Evolutionary conservation across 2,888 invertebrate genomes (phyloP).

Genomic region (Cremastobaeus sp.): DNA sequence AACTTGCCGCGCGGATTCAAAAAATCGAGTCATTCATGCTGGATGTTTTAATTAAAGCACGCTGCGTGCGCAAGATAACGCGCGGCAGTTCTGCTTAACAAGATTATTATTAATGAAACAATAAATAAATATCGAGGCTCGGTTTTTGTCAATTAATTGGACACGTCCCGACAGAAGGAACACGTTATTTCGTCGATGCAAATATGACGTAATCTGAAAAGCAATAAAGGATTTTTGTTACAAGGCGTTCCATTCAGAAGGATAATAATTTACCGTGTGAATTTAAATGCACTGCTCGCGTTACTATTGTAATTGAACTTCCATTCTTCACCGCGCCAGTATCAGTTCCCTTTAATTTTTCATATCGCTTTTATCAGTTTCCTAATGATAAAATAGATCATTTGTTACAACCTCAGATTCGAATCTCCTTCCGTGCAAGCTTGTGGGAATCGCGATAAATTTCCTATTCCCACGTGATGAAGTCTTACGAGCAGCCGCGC

Average conservation of each 20-base stretch:
- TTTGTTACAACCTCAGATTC: constrained; percentile 13
- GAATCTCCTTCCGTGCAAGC: background rate
- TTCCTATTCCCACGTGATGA: constrained; percentile 49
- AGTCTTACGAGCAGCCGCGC: constrained; percentile 27
- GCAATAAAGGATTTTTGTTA: background rate
- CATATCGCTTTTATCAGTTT: too few relatives aligned
- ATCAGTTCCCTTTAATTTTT: too few relatives aligned
- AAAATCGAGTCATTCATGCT: too few relatives aligned
- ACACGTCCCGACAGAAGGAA: constrained; percentile 2
- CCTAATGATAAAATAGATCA: too few relatives aligned
- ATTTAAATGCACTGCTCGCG: too few relatives aligned
- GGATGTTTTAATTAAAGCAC: too few relatives aligned
- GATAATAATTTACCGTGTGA: too few relatives aligned
- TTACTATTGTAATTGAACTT: too few relatives aligned
- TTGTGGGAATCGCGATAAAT: constrained; percentile 45
- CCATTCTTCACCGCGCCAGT: too few relatives aligned
- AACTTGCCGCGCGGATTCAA: constrained; percentile 19
- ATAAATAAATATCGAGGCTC: background rate
- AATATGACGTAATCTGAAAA: background rate
- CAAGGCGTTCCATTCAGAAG: too few relatives aligned
- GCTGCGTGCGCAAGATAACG: too few relatives aligned
- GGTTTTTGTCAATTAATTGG: constrained; percentile 18
- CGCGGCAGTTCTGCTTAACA: too few relatives aligned
- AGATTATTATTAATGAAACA: constrained; percentile 25
- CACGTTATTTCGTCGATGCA: background rate